Evolutionary conservation across 1,140 invertebrate genomes (phyloP).

Genomic region (Atta texana): DNA sequence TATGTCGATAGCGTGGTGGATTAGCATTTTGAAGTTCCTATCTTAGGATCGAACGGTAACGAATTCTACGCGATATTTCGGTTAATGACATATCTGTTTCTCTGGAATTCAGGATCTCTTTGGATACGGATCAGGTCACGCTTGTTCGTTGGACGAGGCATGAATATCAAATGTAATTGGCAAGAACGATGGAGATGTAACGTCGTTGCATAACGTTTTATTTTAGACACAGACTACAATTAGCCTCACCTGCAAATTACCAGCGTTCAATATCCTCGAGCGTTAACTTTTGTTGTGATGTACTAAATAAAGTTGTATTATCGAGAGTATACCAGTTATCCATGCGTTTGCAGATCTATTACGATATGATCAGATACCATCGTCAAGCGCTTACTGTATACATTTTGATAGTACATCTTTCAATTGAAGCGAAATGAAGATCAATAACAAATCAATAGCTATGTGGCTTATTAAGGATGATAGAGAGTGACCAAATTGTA

Average conservation of each 20-base stretch:
- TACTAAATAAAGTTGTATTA: neutral
- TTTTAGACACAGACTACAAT: neutral
- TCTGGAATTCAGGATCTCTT: constrained; percentile 51
- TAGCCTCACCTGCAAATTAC: neutral
- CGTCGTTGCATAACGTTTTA: neutral
- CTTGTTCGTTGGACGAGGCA: constrained; percentile 10
- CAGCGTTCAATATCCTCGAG: neutral
- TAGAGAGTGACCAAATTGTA: no score
- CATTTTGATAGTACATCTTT: no score
- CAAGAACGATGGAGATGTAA: neutral
- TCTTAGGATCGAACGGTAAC: constrained; percentile 41
- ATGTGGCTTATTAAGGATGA: no score
- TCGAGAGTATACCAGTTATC: neutral
- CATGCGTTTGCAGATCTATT: no score
- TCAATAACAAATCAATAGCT: no score
- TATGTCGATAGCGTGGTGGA: neutral
- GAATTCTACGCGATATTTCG: constrained; percentile 42
- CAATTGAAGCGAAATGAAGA: no score
- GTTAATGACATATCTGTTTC: constrained; percentile 5
- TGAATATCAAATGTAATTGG: constrained; percentile 51
- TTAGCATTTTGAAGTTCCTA: constrained; percentile 46
- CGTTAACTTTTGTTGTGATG: neutral
- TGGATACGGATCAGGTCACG: constrained; percentile 52
- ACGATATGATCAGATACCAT: no score
- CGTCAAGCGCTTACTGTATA: no score